Conservation (phyloP, 2,888 invertebrate species). For the Portevinia maculata region DNA sequence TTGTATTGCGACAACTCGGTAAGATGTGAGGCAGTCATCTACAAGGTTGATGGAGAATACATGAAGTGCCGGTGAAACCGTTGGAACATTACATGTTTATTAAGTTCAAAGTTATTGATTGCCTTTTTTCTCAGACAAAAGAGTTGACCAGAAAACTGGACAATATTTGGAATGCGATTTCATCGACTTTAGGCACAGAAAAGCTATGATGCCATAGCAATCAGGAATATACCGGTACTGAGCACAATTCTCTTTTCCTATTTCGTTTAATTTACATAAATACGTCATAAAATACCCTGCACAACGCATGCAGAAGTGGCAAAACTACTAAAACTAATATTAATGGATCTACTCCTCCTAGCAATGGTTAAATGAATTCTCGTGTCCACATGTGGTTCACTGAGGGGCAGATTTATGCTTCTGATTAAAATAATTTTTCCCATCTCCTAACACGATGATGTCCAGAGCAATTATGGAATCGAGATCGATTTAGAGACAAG, state of each 20-base stretch:
- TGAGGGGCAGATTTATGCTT: slow-evolving; percentile 52
- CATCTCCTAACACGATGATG: slow-evolving; percentile 31
- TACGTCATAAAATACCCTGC: neutral
- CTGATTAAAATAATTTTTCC: slow-evolving; percentile 42
- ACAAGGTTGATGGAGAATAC: no score
- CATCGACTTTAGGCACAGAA: no score
- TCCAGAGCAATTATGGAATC: slow-evolving; percentile 40
- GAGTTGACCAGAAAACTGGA: no score
- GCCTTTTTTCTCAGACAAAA: no score
- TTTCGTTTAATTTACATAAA: neutral
- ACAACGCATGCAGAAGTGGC: neutral
- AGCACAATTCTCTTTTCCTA: no score
- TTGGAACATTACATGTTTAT: no score
- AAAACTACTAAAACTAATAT: slow-evolving; percentile 18
- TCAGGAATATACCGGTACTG: no score
- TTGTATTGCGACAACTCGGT: slow-evolving; percentile 17
- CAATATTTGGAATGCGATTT: no score
- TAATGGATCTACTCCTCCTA: slow-evolving; percentile 53
- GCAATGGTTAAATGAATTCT: slow-evolving; percentile 33
- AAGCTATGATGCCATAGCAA: no score
- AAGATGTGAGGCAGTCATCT: no score
- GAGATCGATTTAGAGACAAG: slow-evolving; percentile 47
- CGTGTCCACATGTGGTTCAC: slow-evolving; percentile 16
- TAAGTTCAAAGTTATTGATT: no score
- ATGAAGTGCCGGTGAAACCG: no score